Evolutionary conservation across 2,113 vertebrate genomes (phyloP), one percentile per base, ranked within the genome.

Genomic region (Urocitellus parryii): DNA sequence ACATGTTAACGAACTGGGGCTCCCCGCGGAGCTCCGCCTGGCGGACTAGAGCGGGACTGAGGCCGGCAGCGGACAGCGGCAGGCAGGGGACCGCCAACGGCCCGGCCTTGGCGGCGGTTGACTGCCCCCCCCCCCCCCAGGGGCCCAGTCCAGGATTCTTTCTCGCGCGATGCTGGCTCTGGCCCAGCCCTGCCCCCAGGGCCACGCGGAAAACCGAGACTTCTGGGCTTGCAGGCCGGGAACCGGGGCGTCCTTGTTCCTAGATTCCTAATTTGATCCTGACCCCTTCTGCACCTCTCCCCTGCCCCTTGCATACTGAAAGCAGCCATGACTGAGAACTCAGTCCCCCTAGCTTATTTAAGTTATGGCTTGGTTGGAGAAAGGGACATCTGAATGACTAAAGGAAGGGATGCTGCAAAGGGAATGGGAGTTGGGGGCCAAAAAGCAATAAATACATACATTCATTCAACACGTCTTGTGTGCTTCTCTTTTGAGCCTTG

Each of bases 271-370:
- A 17, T 39, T 17, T 8, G 16, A 29, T 17, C 7, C 14, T 6
- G 37, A 22, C 4, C 18, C 27, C 58, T 5, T 74, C 37, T 53
- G 45, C 72, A 5, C 9, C 42, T 63, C n/a, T n/a, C n/a, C 42
- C 45, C 45, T 5, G 5, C 22, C 12, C 18, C n/a, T 48, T 5
- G 11, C 1, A 0, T 18, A 0, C 34, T 7, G 39, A 4, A 63
- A 39, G 92, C 73, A 29, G 39, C 78, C 29, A 1, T 0, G 45
- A 4, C 37, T 24, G 39, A 53, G 56, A 9, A 5, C 65, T 5
- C n/a, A 34, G 18, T 48, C 34, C 12, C 34, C 45, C 20, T 13
- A 4, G n/a, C 37, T 29, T 29, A 53, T 51, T 72, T 18, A 2
- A 37, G 1, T 6, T 9, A 25, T 1, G 63, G 27, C 32, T 11